Conservation (phyloP, 2,797 vertebrate species). For the Myoxocephalus aenaeus region DNA sequence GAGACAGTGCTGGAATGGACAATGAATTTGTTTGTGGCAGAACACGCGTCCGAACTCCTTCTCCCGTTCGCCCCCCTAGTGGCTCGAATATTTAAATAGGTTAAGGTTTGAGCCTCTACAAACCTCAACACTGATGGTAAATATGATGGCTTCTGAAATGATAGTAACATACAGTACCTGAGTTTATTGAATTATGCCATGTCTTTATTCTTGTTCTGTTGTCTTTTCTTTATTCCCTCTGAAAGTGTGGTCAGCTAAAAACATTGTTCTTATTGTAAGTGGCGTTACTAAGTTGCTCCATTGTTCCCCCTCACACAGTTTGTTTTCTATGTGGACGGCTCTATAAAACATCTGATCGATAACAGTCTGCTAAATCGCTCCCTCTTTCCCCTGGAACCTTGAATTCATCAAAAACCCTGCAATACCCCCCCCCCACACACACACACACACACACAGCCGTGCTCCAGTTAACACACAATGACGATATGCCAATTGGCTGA, state of each 20-base stretch:
- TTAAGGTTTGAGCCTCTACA: no score
- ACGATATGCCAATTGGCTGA: constrained; percentile 65
- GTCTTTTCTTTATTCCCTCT: neutral
- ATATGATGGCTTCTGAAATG: constrained; percentile 3
- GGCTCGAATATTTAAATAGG: no score
- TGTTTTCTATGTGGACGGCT: constrained; percentile 56
- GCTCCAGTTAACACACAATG: constrained; percentile 53
- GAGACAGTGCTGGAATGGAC: no score
- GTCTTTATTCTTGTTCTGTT: neutral
- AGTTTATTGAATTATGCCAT: neutral
- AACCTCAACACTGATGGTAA: neutral
- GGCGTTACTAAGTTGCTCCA: constrained; percentile 45
- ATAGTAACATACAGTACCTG: neutral
- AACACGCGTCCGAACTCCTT: no score
- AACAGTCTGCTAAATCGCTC: constrained; percentile 31
- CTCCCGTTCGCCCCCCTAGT: no score
- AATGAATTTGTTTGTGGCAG: no score
- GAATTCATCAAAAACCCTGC: constrained; percentile 46
- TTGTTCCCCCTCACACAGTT: constrained; percentile 15
- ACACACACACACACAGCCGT: constrained; percentile 11
- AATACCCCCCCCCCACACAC: neutral
- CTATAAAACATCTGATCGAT: constrained; percentile 67
- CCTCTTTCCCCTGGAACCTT: constrained; percentile 35
- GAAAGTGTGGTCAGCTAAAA: constrained; percentile 24
- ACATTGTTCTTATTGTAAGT: constrained; percentile 22